phyloP scores from a whole-genome alignment of 2,113 vertebrate species.

The Elachura formosa region DNA sequence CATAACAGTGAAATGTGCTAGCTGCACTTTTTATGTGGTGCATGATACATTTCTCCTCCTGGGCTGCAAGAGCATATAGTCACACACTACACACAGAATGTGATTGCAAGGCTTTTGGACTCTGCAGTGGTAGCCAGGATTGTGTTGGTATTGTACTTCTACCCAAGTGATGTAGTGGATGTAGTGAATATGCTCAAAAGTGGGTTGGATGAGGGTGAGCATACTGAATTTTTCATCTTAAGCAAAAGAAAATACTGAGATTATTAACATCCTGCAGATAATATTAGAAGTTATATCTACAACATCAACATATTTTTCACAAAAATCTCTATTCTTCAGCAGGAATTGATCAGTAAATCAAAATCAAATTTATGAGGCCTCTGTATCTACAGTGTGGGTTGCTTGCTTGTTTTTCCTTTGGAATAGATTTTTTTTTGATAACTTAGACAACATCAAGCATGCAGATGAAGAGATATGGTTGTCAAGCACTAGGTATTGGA shows the following conservation, averaged over 20 bases:
- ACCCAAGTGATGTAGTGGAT: neutral
- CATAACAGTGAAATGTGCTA: neutral
- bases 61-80: neutral
- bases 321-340: neutral
- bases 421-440: neutral
- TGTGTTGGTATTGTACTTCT: neutral
- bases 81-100: neutral
- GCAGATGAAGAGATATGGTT: neutral
- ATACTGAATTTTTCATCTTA: neutral
- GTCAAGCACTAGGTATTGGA: neutral
- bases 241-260: neutral
- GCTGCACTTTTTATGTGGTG: neutral
- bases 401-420: neutral
- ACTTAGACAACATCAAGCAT: neutral
- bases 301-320: neutral
- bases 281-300: neutral
- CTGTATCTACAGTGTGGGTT: neutral
- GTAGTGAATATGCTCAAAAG: neutral
- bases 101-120: neutral
- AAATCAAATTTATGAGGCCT: neutral
- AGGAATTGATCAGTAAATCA: neutral
- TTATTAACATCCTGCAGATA: neutral
- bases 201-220: neutral
- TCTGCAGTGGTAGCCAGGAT: neutral
- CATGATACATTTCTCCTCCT: neutral